Evolutionary conservation across 2,797 vertebrate genomes (phyloP), one percentile per base, ranked within the genome.

Genomic region (Sciurus vulgaris): DNA sequence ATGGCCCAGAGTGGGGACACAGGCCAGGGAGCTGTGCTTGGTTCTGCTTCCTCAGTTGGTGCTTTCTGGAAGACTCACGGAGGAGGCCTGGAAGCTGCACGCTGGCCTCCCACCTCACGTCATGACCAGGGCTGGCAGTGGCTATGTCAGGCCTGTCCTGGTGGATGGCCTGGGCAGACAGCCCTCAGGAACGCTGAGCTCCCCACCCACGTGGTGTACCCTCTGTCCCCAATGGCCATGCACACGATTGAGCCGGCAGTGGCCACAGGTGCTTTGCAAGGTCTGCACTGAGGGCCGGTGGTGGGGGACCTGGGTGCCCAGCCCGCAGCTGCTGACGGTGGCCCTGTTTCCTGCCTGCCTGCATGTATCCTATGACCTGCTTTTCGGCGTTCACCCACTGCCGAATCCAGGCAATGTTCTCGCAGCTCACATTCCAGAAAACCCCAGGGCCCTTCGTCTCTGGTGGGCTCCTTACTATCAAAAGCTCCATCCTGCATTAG

Each of bases 261-360:
- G 67, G 69, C 4, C 1, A 11, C 5, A 7, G 0, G 38, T 18
- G 17, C 63, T 63, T 24, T 0, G 0, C 1, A 30, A 67, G 89
- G 33, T 49, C 70, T n/a, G 54, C 26, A 20, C 12, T 13, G 49
- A 26, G 49, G 74, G 72, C 38, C 38, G 0, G 7, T 0, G 8
- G 18, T 4, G 5, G 20, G 35, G 47, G 6, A 0, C 18, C 0
- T 7, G 18, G 51, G 33, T 17, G 20, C 51, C 49, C 54, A 3
- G 65, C n/a, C 33, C 3, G 47, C 1, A 9, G 54, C 30, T 89
- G 65, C 28, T 0, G 0, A 3, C 0, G 2, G 51, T 0, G 1
- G 10, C 79, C 59, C 69, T 26, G 15, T 61, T 82, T 54, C 56
- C 91, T 24, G 67, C 30, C 77, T 38, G n/a, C 85, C 9, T 28